Conservation (phyloP, 2,113 vertebrate species). For the Myotis yumanensis region DNA sequence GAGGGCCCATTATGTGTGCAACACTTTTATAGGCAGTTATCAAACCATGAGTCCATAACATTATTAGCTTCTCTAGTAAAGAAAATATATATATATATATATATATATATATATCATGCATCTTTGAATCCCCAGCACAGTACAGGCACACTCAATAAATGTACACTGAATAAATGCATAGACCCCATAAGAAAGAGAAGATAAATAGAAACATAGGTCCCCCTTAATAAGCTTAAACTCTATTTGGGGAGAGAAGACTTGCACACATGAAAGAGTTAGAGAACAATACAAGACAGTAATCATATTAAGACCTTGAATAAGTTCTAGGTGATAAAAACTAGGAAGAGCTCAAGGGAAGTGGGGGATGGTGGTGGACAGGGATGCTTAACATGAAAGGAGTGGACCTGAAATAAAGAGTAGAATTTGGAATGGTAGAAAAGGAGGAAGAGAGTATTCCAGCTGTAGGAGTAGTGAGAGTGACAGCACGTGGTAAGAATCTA, state of each 20-base stretch:
- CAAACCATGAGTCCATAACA: constrained; percentile 44
- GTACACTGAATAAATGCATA: constrained; percentile 12
- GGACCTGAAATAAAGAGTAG: background rate
- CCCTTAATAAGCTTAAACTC: constrained; percentile 45
- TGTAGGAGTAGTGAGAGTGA: background rate
- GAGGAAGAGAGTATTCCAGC: background rate
- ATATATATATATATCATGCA: background rate
- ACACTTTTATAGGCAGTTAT: constrained; percentile 51
- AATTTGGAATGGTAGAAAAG: background rate
- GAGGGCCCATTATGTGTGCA: constrained; percentile 47
- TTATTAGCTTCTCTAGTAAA: constrained; percentile 48
- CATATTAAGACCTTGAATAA: constrained; percentile 20
- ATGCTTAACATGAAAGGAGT: background rate
- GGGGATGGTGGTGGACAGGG: background rate
- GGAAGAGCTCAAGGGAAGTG: background rate
- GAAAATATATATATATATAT: background rate
- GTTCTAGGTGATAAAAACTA: background rate
- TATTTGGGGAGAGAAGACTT: background rate
- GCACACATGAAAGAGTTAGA: constrained; percentile 22
- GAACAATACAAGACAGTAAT: constrained; percentile 7
- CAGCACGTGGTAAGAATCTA: background rate
- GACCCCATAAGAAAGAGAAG: background rate
- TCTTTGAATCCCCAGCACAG: background rate
- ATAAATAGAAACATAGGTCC: constrained; percentile 30
- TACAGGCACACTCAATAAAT: constrained; percentile 45